A percentile compares a stretch with the other conserved stretches of the same genome.
phyloP scores from a whole-genome alignment of 2,113 vertebrate species.

The Camelus dromedarius region DNA sequence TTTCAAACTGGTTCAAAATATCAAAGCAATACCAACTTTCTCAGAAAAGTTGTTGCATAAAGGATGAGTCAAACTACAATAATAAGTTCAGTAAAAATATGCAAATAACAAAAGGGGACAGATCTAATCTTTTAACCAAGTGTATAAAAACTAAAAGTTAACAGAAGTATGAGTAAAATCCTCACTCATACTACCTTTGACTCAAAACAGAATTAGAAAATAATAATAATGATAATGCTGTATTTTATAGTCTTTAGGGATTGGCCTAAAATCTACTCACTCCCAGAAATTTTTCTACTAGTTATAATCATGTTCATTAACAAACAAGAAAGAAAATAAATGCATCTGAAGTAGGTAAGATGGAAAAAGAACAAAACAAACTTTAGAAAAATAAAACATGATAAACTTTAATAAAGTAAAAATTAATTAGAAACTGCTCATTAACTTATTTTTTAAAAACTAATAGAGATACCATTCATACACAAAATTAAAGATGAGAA shows the following conservation, averaged over 20 bases:
- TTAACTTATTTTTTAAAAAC: not conserved
- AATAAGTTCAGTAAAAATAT: not conserved
- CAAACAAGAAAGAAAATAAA: conserved; percentile 17
- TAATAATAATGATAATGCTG: not conserved
- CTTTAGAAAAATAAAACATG: not conserved
- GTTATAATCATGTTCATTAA: conserved; percentile 9
- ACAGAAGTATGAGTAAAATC: conserved; percentile 20
- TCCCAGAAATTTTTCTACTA: not conserved
- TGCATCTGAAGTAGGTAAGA: not conserved
- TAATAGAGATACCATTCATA: not conserved
- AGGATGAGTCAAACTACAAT: not conserved
- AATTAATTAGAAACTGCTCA: conserved; percentile 5
- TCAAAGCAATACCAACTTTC: not conserved
- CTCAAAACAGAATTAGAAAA: conserved; percentile 16
- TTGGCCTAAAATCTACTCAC: not conserved
- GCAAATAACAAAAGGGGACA: not conserved
- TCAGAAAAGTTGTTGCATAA: not conserved
- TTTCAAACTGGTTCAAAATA: conserved; percentile 36
- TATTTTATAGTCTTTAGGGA: conserved; percentile 6
- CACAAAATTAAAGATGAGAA: conserved; percentile 24
- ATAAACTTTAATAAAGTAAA: conserved; percentile 1
- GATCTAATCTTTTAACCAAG: not conserved
- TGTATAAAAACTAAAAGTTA: conserved; percentile 35
- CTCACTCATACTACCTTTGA: not conserved
- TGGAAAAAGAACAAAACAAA: conserved; percentile 44